Evolutionary conservation across 2,888 invertebrate genomes (phyloP), one percentile per base, ranked within the genome.

Genomic region (Frankliniella intonsa): DNA sequence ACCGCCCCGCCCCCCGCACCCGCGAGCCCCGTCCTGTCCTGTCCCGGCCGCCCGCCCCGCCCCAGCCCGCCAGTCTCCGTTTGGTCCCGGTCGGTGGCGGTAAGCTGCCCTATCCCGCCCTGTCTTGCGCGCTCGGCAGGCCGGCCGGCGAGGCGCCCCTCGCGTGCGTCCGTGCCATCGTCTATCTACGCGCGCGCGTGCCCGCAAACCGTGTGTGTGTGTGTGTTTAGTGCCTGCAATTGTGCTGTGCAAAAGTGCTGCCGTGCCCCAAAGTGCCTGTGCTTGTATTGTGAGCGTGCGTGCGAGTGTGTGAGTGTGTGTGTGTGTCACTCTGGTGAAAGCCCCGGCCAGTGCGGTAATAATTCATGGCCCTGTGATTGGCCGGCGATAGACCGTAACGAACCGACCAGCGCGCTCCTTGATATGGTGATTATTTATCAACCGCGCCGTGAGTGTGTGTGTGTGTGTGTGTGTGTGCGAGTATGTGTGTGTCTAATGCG

Each of bases 361-460:
- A 76, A 76, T 25, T 76, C 69, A 76, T 25, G 25, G 69, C 25
- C 25, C 69, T 76, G 69, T 76, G 69, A 76, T 76, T 76, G 69
- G 69, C 69, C 25, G 69, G 25, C 69, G 69, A 76, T 76, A 76
- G 69, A 76, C 22, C 22, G 69, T 76, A 76, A 76, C 69, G 69
- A 76, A 76, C 69, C 69, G 69, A 22, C 69, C 38, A 22, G 25
- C 69, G 69, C 69, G 25, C 69, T 22, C 55, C 69, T 76, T 76
- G 25, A 76, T 76, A 76, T 76, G 69, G 25, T 76, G 69, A 76
- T 76, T 76, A 76, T 76, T 76, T 76, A 76, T 76, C 69, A 19
- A 22, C 69, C 22, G 69, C 22, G 69, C 11, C 22, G 69, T 11
- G 69, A 69, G 25, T 76, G 12, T 22, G 69, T 69, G 25, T 76